Base-by-base conservation (phyloP, 2,113 vertebrate genomes). In the Morphnarchus princeps region DNA sequence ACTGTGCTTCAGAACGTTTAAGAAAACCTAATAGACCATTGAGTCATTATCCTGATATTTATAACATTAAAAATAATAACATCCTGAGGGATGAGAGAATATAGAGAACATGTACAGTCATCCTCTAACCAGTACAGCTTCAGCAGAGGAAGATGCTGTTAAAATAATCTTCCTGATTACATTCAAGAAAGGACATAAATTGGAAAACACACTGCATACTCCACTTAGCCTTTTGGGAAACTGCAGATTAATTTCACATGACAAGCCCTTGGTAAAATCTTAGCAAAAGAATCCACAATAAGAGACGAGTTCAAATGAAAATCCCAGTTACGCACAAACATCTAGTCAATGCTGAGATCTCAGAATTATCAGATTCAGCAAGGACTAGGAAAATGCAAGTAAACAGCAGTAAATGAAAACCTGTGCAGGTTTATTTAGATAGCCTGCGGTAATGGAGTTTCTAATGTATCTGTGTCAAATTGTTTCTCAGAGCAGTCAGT, bases 11-110 rank as follows among this genome's bases (percentile, higher is more conserved):
- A 80, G 54, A 95, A 92, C 24, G 7, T 84, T 95, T 72, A 80
- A 82, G 76, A 87, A 82, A 94, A 82, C 38, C 61, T 86, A 87
- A 93, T 7, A 94, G 45, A 16, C 62, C 55, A 52, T 3, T 90
- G 90, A 96, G 92, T 97, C 87, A 96, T 91, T 97, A 81, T 81
- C 7, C 22, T 91, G 91, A 45, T 95, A 87, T 95, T 97, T 66
- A 69, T 85, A 87, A 57, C 63, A 71, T 94, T 96, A 87, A 91
- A 95, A 94, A 93, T 70, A 97, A 90, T 82, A 74, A 84, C 91
- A 86, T 93, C 74, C 79, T 94, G 83, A 70, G 55, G 85, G 74
- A 66, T 66, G 66, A 92, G 70, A 84, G 70, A 52, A 57, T 47
- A 70, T 11, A 90, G 73, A 89, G 28, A 79, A 17, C 71, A 16